Evolutionary conservation across 2,888 invertebrate species (phyloP).

Genomic region (Pristionchus japonicus): DNA sequence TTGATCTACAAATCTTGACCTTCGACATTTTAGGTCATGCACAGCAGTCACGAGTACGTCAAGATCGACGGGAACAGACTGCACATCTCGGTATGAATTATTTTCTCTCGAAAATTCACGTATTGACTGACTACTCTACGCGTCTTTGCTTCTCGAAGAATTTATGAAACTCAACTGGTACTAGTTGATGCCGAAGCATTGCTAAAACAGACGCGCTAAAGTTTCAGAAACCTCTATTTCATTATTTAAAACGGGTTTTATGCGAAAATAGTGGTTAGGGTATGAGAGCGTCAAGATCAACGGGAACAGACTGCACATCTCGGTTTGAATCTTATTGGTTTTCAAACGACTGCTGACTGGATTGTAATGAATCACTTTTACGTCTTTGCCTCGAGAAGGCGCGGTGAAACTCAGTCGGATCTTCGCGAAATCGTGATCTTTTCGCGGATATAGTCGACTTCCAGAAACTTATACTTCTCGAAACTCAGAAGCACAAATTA

Average conservation of each 20-base stretch:
- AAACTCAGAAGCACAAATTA: no score
- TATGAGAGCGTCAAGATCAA: slow-evolving; percentile 60
- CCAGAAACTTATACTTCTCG: no score
- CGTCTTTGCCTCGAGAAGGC: no score
- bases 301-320: slow-evolving; percentile 51
- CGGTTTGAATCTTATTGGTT: not conserved
- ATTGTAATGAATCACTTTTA: not conserved
- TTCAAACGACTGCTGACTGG: no score
- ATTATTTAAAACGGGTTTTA: no score
- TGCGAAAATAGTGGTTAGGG: no score
- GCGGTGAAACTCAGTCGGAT: not conserved
- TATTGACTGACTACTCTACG: not conserved
- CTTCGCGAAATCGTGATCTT: no score
- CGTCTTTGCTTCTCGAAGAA: not conserved
- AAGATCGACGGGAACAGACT: slow-evolving; percentile 56
- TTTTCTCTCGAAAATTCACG: not conserved
- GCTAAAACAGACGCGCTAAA: no score
- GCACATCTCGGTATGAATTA: slow-evolving; percentile 51
- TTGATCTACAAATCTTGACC: no score
- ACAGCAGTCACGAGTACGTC: slow-evolving; percentile 59
- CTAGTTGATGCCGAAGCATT: no score
- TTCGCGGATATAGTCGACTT: no score
- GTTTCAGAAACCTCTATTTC: no score
- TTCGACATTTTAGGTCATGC: slow-evolving; percentile 52
- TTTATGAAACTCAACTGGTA: not conserved